These are phyloP conservation scores for Euura saliciscinereae DNA, from an alignment of 1,140 invertebrate genomes.

Conservation along the genomic window DNA sequence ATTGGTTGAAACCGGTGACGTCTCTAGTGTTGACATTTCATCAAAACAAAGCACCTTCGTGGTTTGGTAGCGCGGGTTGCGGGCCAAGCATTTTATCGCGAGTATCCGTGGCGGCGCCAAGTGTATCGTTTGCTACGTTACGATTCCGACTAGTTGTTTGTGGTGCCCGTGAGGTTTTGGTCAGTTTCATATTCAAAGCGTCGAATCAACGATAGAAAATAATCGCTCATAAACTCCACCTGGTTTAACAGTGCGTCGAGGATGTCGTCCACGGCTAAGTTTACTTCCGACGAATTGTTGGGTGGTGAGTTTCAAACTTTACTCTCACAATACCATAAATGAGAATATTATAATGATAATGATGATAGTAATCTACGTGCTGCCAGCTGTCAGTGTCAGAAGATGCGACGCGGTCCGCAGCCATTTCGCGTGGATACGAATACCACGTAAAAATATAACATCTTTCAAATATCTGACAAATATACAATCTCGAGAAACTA, in stretches of 20 bases:
- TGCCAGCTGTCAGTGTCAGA: slow-evolving; percentile 38
- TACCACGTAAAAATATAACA: slow-evolving; percentile 31
- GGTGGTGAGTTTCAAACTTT: slow-evolving; percentile 49
- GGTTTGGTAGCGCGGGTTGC: slow-evolving; percentile 8
- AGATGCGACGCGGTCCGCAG: slow-evolving; percentile 22
- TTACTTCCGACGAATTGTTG: slow-evolving; percentile 51
- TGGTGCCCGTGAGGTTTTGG: too few species aligned
- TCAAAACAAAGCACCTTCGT: slow-evolving; percentile 51
- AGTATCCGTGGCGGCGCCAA: slow-evolving; percentile 30
- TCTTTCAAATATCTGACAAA: too few species aligned
- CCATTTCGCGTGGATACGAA: slow-evolving; percentile 41
- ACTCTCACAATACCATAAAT: background rate
- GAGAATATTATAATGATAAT: background rate
- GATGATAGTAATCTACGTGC: too few species aligned
- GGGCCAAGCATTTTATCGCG: slow-evolving; percentile 37
- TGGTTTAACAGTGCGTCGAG: background rate
- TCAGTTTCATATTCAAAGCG: too few species aligned
- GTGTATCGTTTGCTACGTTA: slow-evolving; percentile 20
- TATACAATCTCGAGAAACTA: too few species aligned
- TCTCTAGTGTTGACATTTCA: slow-evolving; percentile 45
- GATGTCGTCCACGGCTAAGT: slow-evolving; percentile 55
- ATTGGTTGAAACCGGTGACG: slow-evolving; percentile 37
- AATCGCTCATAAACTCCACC: background rate
- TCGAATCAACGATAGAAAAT: too few species aligned
- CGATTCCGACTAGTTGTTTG: too few species aligned